A percentile compares a stretch with the other conserved stretches of the same genome.
These are phyloP conservation scores for Hemicrepidius hirtus DNA, from an alignment of 2,888 invertebrate species.

Conservation along the genomic window DNA sequence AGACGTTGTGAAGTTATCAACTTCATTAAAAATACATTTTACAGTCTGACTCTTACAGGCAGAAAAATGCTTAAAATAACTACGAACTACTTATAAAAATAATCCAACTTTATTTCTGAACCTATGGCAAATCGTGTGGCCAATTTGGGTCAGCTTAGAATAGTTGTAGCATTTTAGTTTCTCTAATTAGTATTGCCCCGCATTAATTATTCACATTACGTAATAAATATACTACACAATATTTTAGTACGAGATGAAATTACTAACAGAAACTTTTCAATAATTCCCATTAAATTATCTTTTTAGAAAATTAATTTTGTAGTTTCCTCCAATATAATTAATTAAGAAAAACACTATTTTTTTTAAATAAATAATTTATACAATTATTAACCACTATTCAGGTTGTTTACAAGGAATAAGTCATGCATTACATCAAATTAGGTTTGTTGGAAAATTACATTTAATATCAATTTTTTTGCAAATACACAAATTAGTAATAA, in stretches of 20 bases:
- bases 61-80: slow-evolving; percentile 46
- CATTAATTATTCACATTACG: slow-evolving; percentile 7
- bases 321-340: no score
- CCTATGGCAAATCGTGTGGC: slow-evolving; percentile 41
- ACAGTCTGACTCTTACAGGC: slow-evolving; percentile 31
- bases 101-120: slow-evolving; percentile 49
- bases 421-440: no score
- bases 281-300: no score
- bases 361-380: no score
- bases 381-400: no score
- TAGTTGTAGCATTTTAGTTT: slow-evolving; percentile 34
- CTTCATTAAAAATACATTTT: slow-evolving; percentile 38
- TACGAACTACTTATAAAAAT: slow-evolving; percentile 48
- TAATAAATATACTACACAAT: not conserved
- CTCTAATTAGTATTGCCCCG: slow-evolving; percentile 31
- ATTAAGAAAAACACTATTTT: no score
- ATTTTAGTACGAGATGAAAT: not conserved
- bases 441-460: no score
- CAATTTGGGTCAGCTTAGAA: slow-evolving; percentile 46
- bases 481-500: no score
- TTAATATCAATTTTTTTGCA: no score
- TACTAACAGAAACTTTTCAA: no score
- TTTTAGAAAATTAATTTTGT: no score
- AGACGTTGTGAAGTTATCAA: slow-evolving; percentile 46
- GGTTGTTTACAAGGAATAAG: no score